Evolutionary conservation across 2,888 invertebrate species (phyloP), one percentile per base, ranked within the genome.

Genomic region (Selenia dentaria): DNA sequence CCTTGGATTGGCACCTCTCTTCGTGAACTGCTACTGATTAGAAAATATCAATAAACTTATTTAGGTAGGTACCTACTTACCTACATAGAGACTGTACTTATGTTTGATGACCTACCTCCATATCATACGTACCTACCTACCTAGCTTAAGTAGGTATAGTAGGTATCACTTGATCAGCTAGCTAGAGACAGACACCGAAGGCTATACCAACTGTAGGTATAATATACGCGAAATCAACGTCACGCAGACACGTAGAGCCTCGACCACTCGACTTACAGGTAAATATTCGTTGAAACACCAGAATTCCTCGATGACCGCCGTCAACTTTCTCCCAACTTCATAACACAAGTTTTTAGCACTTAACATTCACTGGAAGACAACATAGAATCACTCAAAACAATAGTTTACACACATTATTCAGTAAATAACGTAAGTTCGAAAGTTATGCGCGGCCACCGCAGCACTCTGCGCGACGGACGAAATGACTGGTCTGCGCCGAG

Each of bases 271-370:
- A 85, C 86, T 86, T 84, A 86, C 85, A 77, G 77, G 78, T 80
- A 82, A 80, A 82, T 80, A 83, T 31, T 42, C 41, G 62, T 70
- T 67, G 71, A 77, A 71, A 74, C 79, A 74, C 76, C 79, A 70
- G 72, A 80, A 78, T 82, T 79, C 75, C 79, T 80, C 73, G 67
- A 65, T 67, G 73, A 69, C 65, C 78, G 74, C 74, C 79, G 81
- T 85, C 82, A 88, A 83, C 83, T 79, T 71, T 79, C 82, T 77
- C 77, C 70, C 72, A 82, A 80, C 83, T 79, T 83, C 89, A 90
- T 90, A 84, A 83, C 88, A 89, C 83, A 83, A 72, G 66, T 74
- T 73, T 78, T 68, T 52, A 63, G 62, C 82, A 82, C 86, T 71
- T 77, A 74, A 70, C 73, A 81, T 70, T 70, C 86, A 86, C 86